Evolutionary conservation across 2,888 invertebrate genomes (phyloP).

Genomic region (Eupeodes luniger): DNA sequence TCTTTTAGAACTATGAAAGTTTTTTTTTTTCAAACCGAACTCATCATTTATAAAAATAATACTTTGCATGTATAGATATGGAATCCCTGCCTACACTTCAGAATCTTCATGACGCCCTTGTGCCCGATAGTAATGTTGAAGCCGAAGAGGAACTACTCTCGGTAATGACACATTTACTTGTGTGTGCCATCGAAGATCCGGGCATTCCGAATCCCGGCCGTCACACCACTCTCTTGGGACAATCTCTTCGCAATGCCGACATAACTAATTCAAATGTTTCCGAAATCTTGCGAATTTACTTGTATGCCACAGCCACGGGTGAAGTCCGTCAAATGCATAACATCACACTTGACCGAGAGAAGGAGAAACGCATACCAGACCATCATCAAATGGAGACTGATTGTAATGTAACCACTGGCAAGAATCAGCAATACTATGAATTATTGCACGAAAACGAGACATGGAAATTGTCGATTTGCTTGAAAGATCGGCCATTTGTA

Average conservation of each 20-base stretch:
- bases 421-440: constrained; percentile 92
- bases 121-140: constrained; percentile 90
- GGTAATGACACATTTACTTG: constrained; percentile 94
- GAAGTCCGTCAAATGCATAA: constrained; percentile 92
- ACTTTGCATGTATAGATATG: constrained; percentile 86
- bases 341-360: constrained; percentile 91
- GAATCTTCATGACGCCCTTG: constrained; percentile 92
- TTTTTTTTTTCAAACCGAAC: too few species aligned
- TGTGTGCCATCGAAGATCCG: constrained; percentile 97
- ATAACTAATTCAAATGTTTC: constrained; percentile 96
- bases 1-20: background rate
- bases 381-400: constrained; percentile 92
- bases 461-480: constrained; percentile 91
- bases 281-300: constrained; percentile 95
- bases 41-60: too few species aligned
- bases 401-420: constrained; percentile 87
- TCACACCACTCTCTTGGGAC: constrained; percentile 95
- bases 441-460: constrained; percentile 90
- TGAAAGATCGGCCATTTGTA: constrained; percentile 93
- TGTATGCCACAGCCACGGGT: constrained; percentile 95
- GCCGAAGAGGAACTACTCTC: constrained; percentile 94
- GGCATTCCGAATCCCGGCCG: constrained; percentile 95
- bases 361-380: constrained; percentile 92
- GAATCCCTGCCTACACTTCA: constrained; percentile 94
- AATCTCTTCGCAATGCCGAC: constrained; percentile 94